Evolutionary conservation across 2,888 invertebrate genomes (phyloP).

Genomic region (Watsonalla binaria): DNA sequence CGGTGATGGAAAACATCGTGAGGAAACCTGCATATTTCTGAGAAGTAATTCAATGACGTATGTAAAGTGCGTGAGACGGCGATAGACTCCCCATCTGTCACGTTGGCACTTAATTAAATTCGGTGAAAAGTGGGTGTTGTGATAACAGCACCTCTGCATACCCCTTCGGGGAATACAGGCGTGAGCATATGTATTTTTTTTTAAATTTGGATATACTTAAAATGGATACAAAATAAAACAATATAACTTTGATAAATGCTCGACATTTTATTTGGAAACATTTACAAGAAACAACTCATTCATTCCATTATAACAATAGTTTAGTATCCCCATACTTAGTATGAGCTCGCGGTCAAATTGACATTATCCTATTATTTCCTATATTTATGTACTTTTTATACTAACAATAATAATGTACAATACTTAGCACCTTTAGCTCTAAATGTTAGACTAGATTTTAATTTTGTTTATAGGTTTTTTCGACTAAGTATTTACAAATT

Average conservation of each 20-base stretch:
- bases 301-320: constrained; percentile 50
- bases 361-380: constrained; percentile 45
- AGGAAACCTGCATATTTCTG: too few relatives aligned
- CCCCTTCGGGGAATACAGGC: too few relatives aligned
- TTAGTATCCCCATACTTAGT: constrained; percentile 55
- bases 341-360: constrained; percentile 56
- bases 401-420: constrained; percentile 48
- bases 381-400: constrained; percentile 16
- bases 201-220: neutral
- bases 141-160: too few relatives aligned
- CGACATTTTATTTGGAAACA: constrained; percentile 76
- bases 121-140: too few relatives aligned
- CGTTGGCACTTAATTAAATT: too few relatives aligned
- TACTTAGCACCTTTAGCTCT: constrained; percentile 76
- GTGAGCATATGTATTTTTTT: too few relatives aligned
- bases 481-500: constrained; percentile 49
- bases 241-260: constrained; percentile 55
- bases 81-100: too few relatives aligned
- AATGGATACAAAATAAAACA: constrained; percentile 45
- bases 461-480: constrained; percentile 37
- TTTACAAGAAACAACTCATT: constrained; percentile 69
- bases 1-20: too few relatives aligned
- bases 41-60: too few relatives aligned
- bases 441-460: constrained; percentile 72
- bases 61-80: too few relatives aligned